These are phyloP conservation scores for Mobula birostris DNA, from an alignment of 2,113 vertebrate genomes.

Conservation along the genomic window DNA sequence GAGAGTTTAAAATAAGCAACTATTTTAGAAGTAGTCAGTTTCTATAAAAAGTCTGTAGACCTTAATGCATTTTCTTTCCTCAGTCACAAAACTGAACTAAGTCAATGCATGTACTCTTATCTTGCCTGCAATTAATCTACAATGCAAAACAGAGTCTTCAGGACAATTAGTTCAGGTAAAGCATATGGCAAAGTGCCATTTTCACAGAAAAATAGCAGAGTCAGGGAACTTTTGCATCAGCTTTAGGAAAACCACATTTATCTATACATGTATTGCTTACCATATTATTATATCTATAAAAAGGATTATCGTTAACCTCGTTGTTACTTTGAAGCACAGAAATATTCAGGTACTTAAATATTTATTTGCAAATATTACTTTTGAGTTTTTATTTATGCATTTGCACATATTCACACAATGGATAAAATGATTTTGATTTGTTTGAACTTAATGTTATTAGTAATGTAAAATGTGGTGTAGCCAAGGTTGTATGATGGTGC, in stretches of 20 bases:
- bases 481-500: no score
- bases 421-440: not conserved
- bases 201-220: not conserved
- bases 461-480: not conserved
- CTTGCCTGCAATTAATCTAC: not conserved
- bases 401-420: not conserved
- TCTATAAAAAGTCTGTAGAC: not conserved
- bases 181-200: not conserved
- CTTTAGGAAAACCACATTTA: not conserved
- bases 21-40: not conserved
- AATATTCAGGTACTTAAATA: not conserved
- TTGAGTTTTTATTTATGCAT: not conserved
- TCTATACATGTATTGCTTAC: not conserved
- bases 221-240: not conserved
- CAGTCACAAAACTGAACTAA: not conserved
- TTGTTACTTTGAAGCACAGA: not conserved
- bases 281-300: not conserved
- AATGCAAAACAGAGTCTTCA: not conserved
- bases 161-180: not conserved
- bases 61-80: not conserved
- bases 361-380: not conserved
- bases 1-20: slow-evolving; percentile 1
- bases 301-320: not conserved
- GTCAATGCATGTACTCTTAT: no score
- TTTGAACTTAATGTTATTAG: not conserved